Percentiles rank a stretch among this genome's conserved stretches.
These are phyloP conservation scores for Pollachius pollachius DNA, from an alignment of 2,113 vertebrate species.

Conservation along the genomic window DNA sequence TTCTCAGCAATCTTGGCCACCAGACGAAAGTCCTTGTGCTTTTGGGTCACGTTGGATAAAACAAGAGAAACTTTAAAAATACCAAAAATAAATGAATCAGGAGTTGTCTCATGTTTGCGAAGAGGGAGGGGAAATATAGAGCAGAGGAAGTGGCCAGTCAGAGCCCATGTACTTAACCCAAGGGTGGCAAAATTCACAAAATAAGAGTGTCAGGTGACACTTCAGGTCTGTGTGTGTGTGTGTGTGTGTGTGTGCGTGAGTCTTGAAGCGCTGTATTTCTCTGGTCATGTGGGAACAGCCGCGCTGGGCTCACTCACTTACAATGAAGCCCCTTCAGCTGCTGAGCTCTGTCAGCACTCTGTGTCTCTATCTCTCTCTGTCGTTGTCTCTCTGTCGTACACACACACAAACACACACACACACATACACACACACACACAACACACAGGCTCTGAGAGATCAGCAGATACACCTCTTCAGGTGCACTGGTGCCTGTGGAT, in stretches of 20 bases:
- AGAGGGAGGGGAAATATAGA: too few species aligned
- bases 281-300: conserved; percentile 32
- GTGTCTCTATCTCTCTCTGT: background rate
- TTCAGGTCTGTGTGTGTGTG: background rate
- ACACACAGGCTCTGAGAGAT: conserved; percentile 46
- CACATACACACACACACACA: too few species aligned
- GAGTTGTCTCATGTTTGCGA: too few species aligned
- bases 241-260: conserved; percentile 3
- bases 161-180: too few species aligned
- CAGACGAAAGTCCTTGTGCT: too few species aligned
- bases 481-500: conserved; percentile 44
- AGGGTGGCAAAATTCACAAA: background rate
- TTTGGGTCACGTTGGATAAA: too few species aligned
- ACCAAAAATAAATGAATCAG: too few species aligned
- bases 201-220: background rate
- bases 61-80: too few species aligned
- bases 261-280: conserved; percentile 34
- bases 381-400: conserved; percentile 23
- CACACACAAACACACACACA: conserved; percentile 31
- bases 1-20: too few species aligned
- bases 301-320: conserved; percentile 11
- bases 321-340: conserved; percentile 35
- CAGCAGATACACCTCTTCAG: conserved; percentile 57
- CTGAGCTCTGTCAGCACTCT: conserved; percentile 38
- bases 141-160: too few species aligned